Evolutionary conservation across 2,888 invertebrate species (phyloP), one percentile per base, ranked within the genome.

Genomic region (Trilocha varians): DNA sequence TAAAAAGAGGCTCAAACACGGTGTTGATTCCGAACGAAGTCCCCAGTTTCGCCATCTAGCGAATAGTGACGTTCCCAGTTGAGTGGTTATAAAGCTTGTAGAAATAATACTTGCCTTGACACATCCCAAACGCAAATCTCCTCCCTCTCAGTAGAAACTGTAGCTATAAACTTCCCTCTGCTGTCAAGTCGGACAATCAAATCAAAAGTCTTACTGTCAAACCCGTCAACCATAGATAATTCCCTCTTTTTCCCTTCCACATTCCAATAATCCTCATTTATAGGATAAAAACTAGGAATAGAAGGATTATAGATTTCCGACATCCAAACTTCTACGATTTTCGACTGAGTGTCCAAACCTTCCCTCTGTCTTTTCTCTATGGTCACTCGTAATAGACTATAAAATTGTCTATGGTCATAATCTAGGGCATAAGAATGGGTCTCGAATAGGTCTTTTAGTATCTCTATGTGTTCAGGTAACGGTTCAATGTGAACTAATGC

Each of bases 61-160:
- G n/a, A n/a, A n/a, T n/a, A n/a, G n/a, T n/a, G n/a, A n/a, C n/a
- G n/a, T n/a, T n/a, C 4, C 18, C 18, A 18, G 25, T 25, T 5
- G 5, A 25, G n/a, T n/a, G n/a, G 6, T 13, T 14, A 16, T 6
- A 16, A 16, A 33, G 2, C 13, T n/a, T n/a, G 18, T 16, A 34
- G 34, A 18, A 34, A n/a, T 6, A 6, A 39, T 33, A 62, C 78
- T 74, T 46, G 83, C 84, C 66, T 73, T 1, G 69, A 59, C 13
- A 93, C 89, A 80, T 95, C 91, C 94, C 95, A 95, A 6, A 96
- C 93, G 55, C 90, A 90, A 34, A 96, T 90, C 71, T 94, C 93
- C 55, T 93, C 92, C 8, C 90, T 75, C 41, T 90, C 89, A 0
- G 93, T 92, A 3, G 91, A 91, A 16, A 95, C 87, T 0, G 92